Percentiles rank a stretch among this genome's conserved stretches.
phyloP scores from a whole-genome alignment of 2,888 invertebrate genomes.

The Heliconius hortense region DNA sequence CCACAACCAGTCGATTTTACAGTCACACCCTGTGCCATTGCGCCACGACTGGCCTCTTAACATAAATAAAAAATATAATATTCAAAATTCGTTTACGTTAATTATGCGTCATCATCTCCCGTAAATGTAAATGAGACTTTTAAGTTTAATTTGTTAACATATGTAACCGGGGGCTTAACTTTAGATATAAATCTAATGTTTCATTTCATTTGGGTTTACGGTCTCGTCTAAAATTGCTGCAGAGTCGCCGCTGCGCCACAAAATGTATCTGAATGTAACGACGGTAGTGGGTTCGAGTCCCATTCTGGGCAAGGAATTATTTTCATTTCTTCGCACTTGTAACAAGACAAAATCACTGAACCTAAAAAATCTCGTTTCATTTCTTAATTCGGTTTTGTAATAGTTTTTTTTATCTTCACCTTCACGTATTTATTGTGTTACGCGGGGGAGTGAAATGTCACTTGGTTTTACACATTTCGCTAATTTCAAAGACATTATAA shows the following conservation, averaged over 20 bases:
- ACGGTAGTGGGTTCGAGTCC: too few relatives aligned
- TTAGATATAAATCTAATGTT: slow-evolving; percentile 15
- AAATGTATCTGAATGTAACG: too few relatives aligned
- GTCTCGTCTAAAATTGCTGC: not conserved
- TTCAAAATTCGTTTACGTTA: slow-evolving; percentile 15
- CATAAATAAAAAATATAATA: too few relatives aligned
- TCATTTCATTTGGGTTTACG: slow-evolving; percentile 10
- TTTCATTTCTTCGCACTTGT: too few relatives aligned
- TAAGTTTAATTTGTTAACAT: slow-evolving; percentile 25
- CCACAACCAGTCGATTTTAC: too few relatives aligned
- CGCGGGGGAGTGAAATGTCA: not conserved
- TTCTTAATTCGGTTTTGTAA: not conserved
- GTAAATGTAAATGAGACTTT: slow-evolving; percentile 33
- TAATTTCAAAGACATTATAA: not conserved
- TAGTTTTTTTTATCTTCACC: not conserved
- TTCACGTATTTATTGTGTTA: not conserved
- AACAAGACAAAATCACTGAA: too few relatives aligned
- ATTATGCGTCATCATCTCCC: slow-evolving; percentile 27
- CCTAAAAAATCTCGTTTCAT: not conserved
- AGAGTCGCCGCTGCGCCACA: too few relatives aligned
- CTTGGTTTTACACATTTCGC: not conserved
- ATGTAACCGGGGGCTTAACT: slow-evolving; percentile 23
- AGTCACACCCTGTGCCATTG: too few relatives aligned
- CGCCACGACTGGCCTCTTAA: too few relatives aligned
- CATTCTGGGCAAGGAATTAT: too few relatives aligned